A percentile compares a stretch with the other conserved stretches of the same genome.
phyloP scores from a whole-genome alignment of 2,113 vertebrate species.

The Bos indicus region DNA sequence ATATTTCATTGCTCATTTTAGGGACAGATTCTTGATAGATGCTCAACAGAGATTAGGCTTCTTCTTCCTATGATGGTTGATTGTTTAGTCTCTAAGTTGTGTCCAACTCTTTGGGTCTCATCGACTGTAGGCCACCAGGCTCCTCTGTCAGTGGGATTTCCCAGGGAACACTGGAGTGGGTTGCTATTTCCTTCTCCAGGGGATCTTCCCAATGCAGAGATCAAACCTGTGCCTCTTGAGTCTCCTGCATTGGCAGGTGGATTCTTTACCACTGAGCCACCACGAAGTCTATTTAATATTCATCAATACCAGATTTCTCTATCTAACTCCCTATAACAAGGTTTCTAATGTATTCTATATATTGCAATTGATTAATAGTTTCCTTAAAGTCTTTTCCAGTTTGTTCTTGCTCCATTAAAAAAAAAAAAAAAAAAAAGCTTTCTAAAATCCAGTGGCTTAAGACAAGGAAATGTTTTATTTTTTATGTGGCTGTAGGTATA shows the following conservation, averaged over 20 bases:
- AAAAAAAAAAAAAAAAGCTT: neutral
- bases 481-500: neutral
- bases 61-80: neutral
- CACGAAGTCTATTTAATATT: neutral
- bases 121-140: neutral
- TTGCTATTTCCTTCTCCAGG: neutral
- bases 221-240: neutral
- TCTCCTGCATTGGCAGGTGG: neutral
- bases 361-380: neutral
- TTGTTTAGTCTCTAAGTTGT: neutral
- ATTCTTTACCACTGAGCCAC: neutral
- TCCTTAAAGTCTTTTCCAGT: neutral
- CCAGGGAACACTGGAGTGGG: neutral
- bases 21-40: neutral
- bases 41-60: neutral
- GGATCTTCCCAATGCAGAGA: neutral
- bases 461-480: neutral
- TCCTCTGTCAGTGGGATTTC: neutral
- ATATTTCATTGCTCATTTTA: neutral
- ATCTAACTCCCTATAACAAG: neutral
- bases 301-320: neutral
- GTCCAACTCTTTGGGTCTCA: neutral
- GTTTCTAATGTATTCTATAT: neutral
- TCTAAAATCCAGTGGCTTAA: neutral
- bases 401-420: neutral